phyloP scores from a whole-genome alignment of 2,888 invertebrate species.

The Parnassius glacialis region DNA sequence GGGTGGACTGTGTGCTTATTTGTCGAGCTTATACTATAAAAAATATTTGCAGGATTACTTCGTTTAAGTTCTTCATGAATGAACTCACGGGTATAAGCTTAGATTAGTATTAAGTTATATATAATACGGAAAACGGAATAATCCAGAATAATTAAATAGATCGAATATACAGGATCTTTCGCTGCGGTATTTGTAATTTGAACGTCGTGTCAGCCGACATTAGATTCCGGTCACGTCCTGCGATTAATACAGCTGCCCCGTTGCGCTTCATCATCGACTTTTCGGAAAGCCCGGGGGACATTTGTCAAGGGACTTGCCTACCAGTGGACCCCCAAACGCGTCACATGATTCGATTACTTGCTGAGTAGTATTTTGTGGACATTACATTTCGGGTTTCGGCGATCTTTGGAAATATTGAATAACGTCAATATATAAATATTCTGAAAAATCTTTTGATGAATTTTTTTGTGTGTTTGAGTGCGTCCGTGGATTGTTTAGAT shows the following conservation, averaged over 20 bases:
- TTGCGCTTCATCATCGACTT: conserved; percentile 25
- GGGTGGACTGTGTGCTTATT: no score
- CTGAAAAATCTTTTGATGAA: no score
- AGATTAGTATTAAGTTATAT: no score
- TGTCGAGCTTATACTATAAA: no score
- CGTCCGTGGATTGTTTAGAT: no score
- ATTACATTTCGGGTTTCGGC: background rate
- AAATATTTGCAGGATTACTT: no score
- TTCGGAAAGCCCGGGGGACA: conserved; percentile 13
- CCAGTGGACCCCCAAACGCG: background rate
- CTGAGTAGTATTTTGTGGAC: background rate
- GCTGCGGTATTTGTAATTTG: conserved; percentile 4
- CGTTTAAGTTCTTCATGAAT: no score
- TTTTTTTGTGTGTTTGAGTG: no score
- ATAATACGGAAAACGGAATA: background rate
- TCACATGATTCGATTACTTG: background rate
- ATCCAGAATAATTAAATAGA: conserved; percentile 5
- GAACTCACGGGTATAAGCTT: no score
- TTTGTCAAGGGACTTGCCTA: conserved; percentile 2
- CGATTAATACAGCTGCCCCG: conserved; percentile 44
- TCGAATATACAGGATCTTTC: conserved; percentile 26
- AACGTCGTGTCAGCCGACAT: conserved; percentile 35
- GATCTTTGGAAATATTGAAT: background rate
- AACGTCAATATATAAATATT: no score
- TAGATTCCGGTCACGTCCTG: conserved; percentile 51